phyloP scores from a whole-genome alignment of 2,113 vertebrate species.

The Callionymus lyra region DNA sequence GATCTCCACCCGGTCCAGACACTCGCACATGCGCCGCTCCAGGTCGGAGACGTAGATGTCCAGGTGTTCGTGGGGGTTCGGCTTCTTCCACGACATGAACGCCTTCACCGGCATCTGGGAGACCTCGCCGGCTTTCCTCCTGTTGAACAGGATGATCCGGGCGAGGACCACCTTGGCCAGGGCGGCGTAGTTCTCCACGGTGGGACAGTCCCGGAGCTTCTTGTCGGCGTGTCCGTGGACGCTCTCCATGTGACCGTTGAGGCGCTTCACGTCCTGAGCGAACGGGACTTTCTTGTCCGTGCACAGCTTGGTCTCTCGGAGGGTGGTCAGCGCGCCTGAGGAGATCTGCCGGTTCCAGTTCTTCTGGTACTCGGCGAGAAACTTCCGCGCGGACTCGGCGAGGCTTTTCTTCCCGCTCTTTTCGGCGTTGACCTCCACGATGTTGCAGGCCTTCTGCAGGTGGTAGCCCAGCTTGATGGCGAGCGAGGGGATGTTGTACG shows the following conservation, averaged over 20 bases:
- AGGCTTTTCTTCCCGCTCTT: conserved; percentile 3
- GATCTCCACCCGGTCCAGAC: conserved; percentile 34
- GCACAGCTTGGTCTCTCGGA: conserved; percentile 12
- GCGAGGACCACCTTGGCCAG: conserved; percentile 20
- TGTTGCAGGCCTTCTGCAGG: conserved; percentile 41
- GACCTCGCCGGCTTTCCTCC: conserved; percentile 16
- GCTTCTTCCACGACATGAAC: conserved; percentile 20
- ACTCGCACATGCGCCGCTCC: conserved; percentile 30
- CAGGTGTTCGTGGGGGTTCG: not conserved
- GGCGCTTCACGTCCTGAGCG: conserved; percentile 20
- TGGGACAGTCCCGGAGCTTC: conserved; percentile 15
- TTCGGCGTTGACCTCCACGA: conserved; percentile 27
- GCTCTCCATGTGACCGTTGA: conserved; percentile 32
- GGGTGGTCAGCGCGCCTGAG: conserved; percentile 6
- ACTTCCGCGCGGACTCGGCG: conserved; percentile 26
- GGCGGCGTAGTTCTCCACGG: conserved; percentile 21
- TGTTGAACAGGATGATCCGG: conserved; percentile 34
- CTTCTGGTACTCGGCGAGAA: conserved; percentile 28
- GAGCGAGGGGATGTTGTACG: conserved; percentile 21
- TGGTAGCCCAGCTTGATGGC: conserved; percentile 44
- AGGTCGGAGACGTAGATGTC: conserved; percentile 15
- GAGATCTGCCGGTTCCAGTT: conserved; percentile 39
- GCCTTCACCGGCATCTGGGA: not conserved
- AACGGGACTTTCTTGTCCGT: conserved; percentile 13
- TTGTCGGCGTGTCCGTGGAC: conserved; percentile 21